phyloP scores from a whole-genome alignment of 2,113 vertebrate species.

The Uria lomvia region DNA sequence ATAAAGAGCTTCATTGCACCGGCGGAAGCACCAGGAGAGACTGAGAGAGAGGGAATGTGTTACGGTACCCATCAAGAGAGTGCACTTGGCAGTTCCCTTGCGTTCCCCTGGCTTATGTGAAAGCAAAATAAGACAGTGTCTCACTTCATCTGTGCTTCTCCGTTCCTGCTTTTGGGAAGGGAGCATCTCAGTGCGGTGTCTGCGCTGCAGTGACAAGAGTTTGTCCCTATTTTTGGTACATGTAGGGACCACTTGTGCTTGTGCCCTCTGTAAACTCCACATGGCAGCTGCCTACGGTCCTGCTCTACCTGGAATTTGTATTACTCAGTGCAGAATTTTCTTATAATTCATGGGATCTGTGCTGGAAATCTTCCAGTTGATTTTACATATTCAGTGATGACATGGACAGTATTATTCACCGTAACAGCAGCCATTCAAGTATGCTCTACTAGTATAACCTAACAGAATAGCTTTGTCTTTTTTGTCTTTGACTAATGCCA shows the following conservation, averaged over 20 bases:
- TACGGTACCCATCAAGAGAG: not conserved
- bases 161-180: not conserved
- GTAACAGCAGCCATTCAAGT: not conserved
- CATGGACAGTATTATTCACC: not conserved
- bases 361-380: not conserved
- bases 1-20: conserved; percentile 12
- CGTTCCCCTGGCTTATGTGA: not conserved
- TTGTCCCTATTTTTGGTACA: not conserved
- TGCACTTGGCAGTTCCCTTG: not conserved
- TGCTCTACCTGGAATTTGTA: not conserved
- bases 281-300: not conserved
- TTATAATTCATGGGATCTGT: not conserved
- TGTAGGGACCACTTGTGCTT: not conserved
- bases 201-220: not conserved
- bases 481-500: not conserved
- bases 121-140: not conserved
- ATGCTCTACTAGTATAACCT: not conserved
- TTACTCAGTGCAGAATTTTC: not conserved
- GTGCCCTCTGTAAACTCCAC: not conserved
- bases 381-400: not conserved
- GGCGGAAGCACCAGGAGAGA: not conserved
- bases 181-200: not conserved
- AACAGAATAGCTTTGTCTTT: not conserved
- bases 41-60: not conserved
- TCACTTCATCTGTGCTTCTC: not conserved